Evolutionary conservation across 2,113 vertebrate species (phyloP), one percentile per base, ranked within the genome.

Genomic region (Tychaedon coryphoeus): DNA sequence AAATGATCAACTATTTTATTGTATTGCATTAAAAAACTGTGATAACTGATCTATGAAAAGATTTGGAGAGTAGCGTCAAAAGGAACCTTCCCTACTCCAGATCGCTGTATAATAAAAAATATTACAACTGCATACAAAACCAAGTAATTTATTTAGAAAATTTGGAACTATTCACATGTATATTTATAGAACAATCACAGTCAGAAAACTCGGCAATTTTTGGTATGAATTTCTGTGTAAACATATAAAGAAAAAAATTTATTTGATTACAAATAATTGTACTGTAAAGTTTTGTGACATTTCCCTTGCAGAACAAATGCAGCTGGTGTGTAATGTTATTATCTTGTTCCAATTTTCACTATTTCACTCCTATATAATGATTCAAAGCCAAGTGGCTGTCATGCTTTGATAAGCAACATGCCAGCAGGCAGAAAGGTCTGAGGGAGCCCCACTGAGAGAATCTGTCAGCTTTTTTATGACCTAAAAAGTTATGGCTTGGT

Each of bases 111-210:
- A 95, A 85, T 71, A 54, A 75, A 93, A 89, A 24, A 31, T 28
- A 38, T 4, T 34, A 47, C 51, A 73, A 53, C 2, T 53, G 26
- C 34, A 69, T 92, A 85, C 19, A 93, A 96, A 95, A 3, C 15
- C 28, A 91, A 90, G 43, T 47, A 50, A 69, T 96, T 96, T 95
- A 94, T 94, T 96, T 89, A 92, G 58, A 93, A 95, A 95, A 91
- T 69, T 20, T 70, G 42, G 17, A 92, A 78, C 51, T 67, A 58
- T 88, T 88, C 58, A 91, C 42, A 69, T 78, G 26, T 65, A 62
- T 85, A 78, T 56, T 72, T 53, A 76, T 5, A 81, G 19, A 83
- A 91, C 24, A 73, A 88, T 40, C 42, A 91, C 43, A 94, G 71
- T 78, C 62, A 92, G 64, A 71, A 92, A 92, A 92, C 17, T 16